Evolutionary conservation across 2,888 invertebrate species (phyloP).

Genomic region (Lordiphosa andalusiaca): DNA sequence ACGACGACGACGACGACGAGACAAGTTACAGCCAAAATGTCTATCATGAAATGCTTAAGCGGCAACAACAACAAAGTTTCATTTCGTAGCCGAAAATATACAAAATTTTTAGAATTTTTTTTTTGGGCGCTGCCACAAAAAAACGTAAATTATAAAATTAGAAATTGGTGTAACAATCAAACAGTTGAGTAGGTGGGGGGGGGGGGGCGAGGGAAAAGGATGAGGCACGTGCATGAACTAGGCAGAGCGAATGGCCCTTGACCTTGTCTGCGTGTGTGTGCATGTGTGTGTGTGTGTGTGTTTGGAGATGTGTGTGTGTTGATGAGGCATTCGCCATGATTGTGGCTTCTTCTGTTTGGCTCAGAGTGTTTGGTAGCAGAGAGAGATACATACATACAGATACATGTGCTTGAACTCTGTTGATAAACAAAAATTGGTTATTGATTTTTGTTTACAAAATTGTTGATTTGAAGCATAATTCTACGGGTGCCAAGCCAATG

Average conservation of each 20-base stretch:
- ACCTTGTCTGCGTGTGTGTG: slow-evolving; percentile 42
- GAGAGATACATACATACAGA: slow-evolving; percentile 46
- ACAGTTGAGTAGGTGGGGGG: too few relatives aligned
- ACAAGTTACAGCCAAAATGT: slow-evolving; percentile 46
- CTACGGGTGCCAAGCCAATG: slow-evolving; percentile 2
- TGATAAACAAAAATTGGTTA: slow-evolving; percentile 25
- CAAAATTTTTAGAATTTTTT: slow-evolving; percentile 10
- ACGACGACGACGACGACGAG: slow-evolving; percentile 35
- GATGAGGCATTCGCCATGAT: slow-evolving; percentile 10
- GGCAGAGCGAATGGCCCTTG: slow-evolving; percentile 61
- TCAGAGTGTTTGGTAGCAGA: slow-evolving; percentile 7
- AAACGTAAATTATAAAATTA: slow-evolving; percentile 41
- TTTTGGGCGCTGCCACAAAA: slow-evolving; percentile 17
- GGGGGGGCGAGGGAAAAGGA: neutral
- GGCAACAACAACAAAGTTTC: slow-evolving; percentile 24
- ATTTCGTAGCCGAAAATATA: slow-evolving; percentile 38
- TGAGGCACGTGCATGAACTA: slow-evolving; percentile 51
- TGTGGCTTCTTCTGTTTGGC: neutral
- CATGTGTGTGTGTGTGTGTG: too few relatives aligned
- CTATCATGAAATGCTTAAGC: slow-evolving; percentile 27
- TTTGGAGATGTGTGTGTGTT: neutral
- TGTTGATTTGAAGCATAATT: neutral
- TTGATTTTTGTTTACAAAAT: slow-evolving; percentile 20
- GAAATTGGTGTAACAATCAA: slow-evolving; percentile 20
- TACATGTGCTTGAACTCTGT: slow-evolving; percentile 33